A percentile compares a stretch with the other conserved stretches of the same genome.
These are phyloP conservation scores for Chrysochloris asiatica DNA, from an alignment of 2,113 vertebrate species.

Conservation along the genomic window DNA sequence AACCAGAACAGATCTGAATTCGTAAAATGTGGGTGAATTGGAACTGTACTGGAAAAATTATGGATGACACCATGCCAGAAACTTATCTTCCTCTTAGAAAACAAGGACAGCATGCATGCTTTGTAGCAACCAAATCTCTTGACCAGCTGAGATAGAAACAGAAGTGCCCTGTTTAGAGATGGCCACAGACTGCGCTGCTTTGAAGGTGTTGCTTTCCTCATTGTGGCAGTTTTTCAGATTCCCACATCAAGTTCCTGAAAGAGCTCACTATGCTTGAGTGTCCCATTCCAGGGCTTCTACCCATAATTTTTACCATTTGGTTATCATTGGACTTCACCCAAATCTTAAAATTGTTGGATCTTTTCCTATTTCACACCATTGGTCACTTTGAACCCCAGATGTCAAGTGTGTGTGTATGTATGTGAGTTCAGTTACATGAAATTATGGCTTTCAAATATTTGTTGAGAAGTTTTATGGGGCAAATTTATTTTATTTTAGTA, in stretches of 20 bases:
- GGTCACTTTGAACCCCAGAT: too few species aligned
- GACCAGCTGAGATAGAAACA: neutral
- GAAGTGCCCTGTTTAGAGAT: neutral
- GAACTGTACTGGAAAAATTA: too few species aligned
- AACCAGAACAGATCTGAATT: too few species aligned
- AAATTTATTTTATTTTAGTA: slow-evolving; percentile 39
- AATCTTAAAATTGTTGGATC: neutral
- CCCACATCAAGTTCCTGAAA: neutral
- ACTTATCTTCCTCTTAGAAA: neutral
- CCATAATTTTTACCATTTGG: neutral
- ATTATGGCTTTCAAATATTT: neutral
- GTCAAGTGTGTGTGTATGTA: neutral
- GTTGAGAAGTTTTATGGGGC: slow-evolving; percentile 18
- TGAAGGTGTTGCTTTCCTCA: neutral
- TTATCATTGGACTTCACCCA: neutral
- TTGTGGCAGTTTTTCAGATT: neutral
- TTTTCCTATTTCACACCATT: too few species aligned
- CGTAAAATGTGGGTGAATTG: too few species aligned
- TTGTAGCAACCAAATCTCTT: neutral
- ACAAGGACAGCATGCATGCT: too few species aligned
- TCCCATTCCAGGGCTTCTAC: too few species aligned
- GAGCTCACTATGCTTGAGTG: neutral
- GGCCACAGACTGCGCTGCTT: neutral
- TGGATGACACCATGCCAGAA: neutral
- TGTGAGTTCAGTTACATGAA: slow-evolving; percentile 3